phyloP scores from a whole-genome alignment of 2,797 vertebrate species.

The Typhlichthys subterraneus region DNA sequence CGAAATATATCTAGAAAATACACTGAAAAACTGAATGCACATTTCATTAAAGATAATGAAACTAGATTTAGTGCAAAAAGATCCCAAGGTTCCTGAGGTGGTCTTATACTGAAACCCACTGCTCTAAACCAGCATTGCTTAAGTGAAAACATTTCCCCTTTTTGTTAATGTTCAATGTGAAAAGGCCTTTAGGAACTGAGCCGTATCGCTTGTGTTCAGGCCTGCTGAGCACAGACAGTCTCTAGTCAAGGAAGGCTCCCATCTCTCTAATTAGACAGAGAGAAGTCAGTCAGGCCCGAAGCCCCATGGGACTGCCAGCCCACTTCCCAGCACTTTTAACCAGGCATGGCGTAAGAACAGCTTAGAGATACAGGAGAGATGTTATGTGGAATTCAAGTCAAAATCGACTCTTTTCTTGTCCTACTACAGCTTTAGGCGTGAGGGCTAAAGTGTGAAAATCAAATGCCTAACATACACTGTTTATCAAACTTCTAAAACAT shows the following conservation, averaged over 20 bases:
- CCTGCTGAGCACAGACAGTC: conserved; percentile 69
- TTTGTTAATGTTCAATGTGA: no score
- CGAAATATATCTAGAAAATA: no score
- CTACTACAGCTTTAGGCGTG: background rate
- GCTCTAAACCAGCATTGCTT: no score
- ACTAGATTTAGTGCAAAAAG: no score
- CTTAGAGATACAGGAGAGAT: conserved; percentile 37
- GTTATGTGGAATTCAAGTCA: conserved; percentile 30
- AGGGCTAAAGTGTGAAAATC: conserved; percentile 6
- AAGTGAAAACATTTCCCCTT: no score
- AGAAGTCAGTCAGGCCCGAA: conserved; percentile 77
- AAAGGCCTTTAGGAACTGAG: background rate
- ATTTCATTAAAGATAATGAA: no score
- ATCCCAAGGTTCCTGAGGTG: conserved; percentile 2
- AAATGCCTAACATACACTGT: background rate
- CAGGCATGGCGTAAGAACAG: conserved; percentile 25
- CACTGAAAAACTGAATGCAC: no score
- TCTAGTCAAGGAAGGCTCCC: conserved; percentile 66
- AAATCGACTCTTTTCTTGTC: conserved; percentile 12
- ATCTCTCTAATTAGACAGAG: conserved; percentile 79
- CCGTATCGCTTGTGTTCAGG: conserved; percentile 65
- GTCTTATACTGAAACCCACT: conserved; percentile 25
- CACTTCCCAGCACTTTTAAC: no score
- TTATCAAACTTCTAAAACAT: conserved; percentile 1
- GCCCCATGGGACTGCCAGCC: conserved; percentile 57